Evolutionary conservation across 1,140 invertebrate genomes (phyloP).

Genomic region (Ostrea denselamellosa): DNA sequence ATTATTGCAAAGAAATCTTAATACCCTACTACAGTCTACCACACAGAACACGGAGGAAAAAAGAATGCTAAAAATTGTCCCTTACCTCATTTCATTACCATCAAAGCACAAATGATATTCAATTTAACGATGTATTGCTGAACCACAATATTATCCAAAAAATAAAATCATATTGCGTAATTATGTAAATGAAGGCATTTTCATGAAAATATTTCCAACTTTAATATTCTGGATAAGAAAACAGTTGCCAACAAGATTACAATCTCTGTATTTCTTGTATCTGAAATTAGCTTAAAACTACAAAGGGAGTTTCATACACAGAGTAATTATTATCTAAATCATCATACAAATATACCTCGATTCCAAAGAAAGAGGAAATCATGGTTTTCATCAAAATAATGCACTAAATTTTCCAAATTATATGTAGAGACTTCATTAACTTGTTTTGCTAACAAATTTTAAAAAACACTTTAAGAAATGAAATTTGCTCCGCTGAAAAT

Average conservation of each 20-base stretch:
- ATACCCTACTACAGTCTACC: too few relatives aligned
- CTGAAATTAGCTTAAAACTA: constrained; percentile 8
- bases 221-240: background rate
- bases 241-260: constrained; percentile 1
- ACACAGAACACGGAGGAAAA: background rate
- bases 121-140: background rate
- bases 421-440: background rate
- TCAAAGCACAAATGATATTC: background rate
- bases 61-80: background rate
- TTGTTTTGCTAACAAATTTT: background rate
- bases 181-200: background rate
- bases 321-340: background rate
- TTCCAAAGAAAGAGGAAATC: background rate
- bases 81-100: constrained; percentile 25
- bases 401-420: background rate
- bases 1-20: too few relatives aligned
- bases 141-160: background rate
- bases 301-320: background rate
- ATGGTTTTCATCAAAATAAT: constrained; percentile 28
- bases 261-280: constrained; percentile 6
- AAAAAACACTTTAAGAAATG: background rate
- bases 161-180: background rate
- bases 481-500: background rate
- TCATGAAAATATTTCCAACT: background rate
- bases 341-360: constrained; percentile 7